These are phyloP conservation scores for Menidia menidia DNA, from an alignment of 2,797 vertebrate genomes.

Conservation along the genomic window DNA sequence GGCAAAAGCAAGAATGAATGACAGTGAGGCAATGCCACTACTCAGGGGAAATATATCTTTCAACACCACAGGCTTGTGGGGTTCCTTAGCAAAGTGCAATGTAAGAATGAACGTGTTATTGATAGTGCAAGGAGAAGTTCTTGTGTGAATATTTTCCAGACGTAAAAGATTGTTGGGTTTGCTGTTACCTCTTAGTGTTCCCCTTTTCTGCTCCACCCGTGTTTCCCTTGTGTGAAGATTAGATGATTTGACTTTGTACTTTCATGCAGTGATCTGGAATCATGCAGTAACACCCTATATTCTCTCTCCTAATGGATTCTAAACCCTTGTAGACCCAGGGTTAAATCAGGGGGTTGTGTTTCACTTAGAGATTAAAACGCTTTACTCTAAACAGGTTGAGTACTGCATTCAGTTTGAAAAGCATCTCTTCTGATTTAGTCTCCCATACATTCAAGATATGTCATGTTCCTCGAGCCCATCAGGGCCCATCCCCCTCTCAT, in stretches of 20 bases:
- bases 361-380: constrained; percentile 19
- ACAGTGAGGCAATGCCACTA: constrained; percentile 30
- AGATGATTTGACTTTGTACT: constrained; percentile 50
- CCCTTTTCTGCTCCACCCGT: constrained; percentile 18
- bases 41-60: constrained; percentile 36
- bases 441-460: constrained; percentile 41
- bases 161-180: constrained; percentile 41
- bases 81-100: constrained; percentile 42
- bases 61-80: constrained; percentile 47
- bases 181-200: constrained; percentile 10
- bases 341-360: constrained; percentile 28
- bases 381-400: constrained; percentile 12
- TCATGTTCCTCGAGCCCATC: constrained; percentile 32
- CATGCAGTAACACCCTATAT: constrained; percentile 21
- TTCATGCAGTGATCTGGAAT: constrained; percentile 52
- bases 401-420: constrained; percentile 27
- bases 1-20: constrained; percentile 53
- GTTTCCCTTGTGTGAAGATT: constrained; percentile 29
- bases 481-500: constrained; percentile 23
- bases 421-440: constrained; percentile 43
- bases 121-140: constrained; percentile 48
- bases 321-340: constrained; percentile 44
- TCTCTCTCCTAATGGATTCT: constrained; percentile 47
- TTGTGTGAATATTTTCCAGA: constrained; percentile 28
- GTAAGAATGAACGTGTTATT: constrained; percentile 53